Base-by-base conservation (phyloP, 2,888 invertebrate genomes). In the Bombylius major region DNA sequence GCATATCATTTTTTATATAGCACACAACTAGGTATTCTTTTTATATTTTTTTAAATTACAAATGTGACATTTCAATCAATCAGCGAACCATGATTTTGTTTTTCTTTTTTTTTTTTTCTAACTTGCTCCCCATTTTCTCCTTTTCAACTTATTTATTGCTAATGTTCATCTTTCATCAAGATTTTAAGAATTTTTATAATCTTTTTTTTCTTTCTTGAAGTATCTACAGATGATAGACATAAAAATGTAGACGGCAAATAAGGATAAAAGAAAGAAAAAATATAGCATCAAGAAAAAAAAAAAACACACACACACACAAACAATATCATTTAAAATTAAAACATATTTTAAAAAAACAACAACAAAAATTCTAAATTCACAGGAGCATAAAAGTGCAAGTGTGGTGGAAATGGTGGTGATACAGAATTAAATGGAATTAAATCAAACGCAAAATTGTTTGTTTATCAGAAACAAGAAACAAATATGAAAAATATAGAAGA, bases 361-460 rank as follows among this genome's bases (percentile, higher is more conserved):
- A 23, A 23, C 3, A 23, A 23, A 1, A 23, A 23, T 23, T 23
- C 23, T 3, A 23, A 23, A 23, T 23, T 3, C 3, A 23, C 23
- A 3, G 23, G 1, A 23, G 23, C 23, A 23, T 23, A 23, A 23
- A 1, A 23, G 23, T n/a, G n/a, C n/a, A n/a, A n/a, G n/a, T n/a
- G n/a, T 23, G 23, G 23, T 23, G 23, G 23, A 23, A 23, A 23
- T 23, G 23, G 23, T 23, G 23, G 23, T 23, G 23, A 23, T 42
- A 42, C 39, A 42, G 52, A 52, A 55, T 58, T 58, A 58, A 60
- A 60, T 60, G 60, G 58, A 60, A 60, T 60, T 60, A 60, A 60
- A 58, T 60, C 60, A 58, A 58, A 60, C 60, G 58, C 58, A 53
- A 60, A 60, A 60, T 60, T 60, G 56, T 58, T 60, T 60, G 58